Evolutionary conservation across 1,140 invertebrate genomes (phyloP), one percentile per base, ranked within the genome.

Genomic region (Scaptomyza montana): DNA sequence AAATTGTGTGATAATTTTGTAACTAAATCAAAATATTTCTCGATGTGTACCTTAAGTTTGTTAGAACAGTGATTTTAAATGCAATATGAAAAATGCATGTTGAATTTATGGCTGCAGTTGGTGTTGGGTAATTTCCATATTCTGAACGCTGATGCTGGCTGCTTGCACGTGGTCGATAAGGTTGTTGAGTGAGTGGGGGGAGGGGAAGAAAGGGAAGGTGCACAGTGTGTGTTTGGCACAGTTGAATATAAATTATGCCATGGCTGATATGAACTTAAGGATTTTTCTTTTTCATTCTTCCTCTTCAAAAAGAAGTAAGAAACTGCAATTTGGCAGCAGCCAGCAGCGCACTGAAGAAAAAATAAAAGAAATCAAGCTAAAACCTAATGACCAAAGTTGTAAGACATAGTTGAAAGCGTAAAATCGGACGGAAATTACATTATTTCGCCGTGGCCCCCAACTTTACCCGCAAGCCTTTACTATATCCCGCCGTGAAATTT

Each of bases 361-460:
- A 63, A 65, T 28, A 25, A 64, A 43, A 64, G 55, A 25, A 19
- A 43, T 9, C 12, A n/a, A 28, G 19, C 21, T 30, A 33, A 33
- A 33, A 66, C 67, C 76, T 79, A 84, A 84, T 82, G 81, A 79
- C 81, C 49, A 85, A 80, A 78, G 81, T 76, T 75, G 30, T 57
- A 43, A 50, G 45, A 10, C 39, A 16, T 21, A 53, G 49, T 47
- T 13, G 28, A 55, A 57, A 16, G 16, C 16, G 16, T 16, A 16
- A 16, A 36, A 61, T 56, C 46, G 51, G 66, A 25, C 25, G 61
- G 51, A 67, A 86, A 78, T 76, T 82, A 60, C 74, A 82, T 82
- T 89, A 6, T 33, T 33, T 7, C 51, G 69, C 39, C 39, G 50
- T 25, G 70, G 50, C 56, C 36, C 55, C 28, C 7, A 21, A 16